Evolutionary conservation across 2,888 invertebrate species (phyloP).

Genomic region (Galeruca laticollis): DNA sequence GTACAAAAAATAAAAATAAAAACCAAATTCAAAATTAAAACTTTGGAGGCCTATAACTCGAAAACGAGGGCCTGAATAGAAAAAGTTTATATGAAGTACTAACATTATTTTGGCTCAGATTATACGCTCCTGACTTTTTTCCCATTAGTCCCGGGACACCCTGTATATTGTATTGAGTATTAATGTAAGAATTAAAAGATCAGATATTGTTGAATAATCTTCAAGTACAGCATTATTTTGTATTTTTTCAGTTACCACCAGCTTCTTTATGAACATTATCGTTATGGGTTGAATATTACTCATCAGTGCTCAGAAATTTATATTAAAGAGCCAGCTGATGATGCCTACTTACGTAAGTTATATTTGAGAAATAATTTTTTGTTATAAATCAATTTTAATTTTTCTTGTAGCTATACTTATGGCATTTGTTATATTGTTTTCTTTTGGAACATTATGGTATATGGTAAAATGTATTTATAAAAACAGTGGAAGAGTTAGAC

Average conservation of each 20-base stretch:
- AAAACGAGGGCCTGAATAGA: too few species aligned
- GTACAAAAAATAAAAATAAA: too few species aligned
- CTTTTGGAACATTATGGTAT: conserved; percentile 67
- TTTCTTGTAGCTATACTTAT: conserved; percentile 63
- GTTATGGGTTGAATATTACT: conserved; percentile 65
- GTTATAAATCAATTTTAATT: conserved; percentile 1
- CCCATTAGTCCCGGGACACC: too few species aligned
- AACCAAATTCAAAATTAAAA: too few species aligned
- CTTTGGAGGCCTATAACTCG: too few species aligned
- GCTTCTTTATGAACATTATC: conserved; percentile 64
- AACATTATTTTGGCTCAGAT: too few species aligned
- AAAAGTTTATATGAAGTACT: too few species aligned
- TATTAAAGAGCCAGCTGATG: conserved; percentile 64
- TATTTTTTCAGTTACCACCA: conserved; percentile 57
- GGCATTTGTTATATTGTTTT: conserved; percentile 65
- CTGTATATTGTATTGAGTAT: too few species aligned
- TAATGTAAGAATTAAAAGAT: too few species aligned
- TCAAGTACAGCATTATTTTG: conserved; percentile 6
- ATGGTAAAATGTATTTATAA: conserved; percentile 67
- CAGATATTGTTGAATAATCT: too few species aligned
- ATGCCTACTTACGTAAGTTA: conserved; percentile 65
- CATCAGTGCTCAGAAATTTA: conserved; percentile 58
- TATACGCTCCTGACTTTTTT: too few species aligned
- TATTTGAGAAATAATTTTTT: not conserved
- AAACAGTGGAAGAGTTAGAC: conserved; percentile 57